A percentile compares a stretch with the other conserved stretches of the same genome.
Evolutionary conservation across 2,797 vertebrate species (phyloP).

Genomic region (Phataginus tetradactyla): DNA sequence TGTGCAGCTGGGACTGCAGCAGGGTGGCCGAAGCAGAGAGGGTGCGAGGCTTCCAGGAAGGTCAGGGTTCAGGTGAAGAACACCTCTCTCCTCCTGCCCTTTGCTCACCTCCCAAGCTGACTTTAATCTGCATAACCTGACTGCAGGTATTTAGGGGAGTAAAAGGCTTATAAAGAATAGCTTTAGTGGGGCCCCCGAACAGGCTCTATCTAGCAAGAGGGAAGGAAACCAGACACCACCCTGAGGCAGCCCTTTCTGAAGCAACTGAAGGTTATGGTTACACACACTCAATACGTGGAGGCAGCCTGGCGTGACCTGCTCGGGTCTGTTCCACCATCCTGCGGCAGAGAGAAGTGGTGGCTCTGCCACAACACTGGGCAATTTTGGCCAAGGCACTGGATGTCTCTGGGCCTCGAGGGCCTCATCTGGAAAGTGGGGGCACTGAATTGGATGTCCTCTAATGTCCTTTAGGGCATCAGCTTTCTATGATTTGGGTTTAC

Average conservation of each 20-base stretch:
- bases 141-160: not conserved
- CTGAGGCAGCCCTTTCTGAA: not conserved
- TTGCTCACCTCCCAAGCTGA: not conserved
- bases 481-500: not conserved
- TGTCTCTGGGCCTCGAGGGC: not conserved
- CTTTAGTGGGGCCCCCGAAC: too few relatives aligned
- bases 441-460: not conserved
- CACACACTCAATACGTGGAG: not conserved
- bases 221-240: not conserved
- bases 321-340: not conserved
- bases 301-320: not conserved
- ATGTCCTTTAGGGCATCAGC: too few relatives aligned
- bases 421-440: not conserved
- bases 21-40: fast-evolving
- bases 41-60: not conserved
- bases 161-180: not conserved
- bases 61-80: not conserved
- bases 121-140: not conserved
- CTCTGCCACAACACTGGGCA: not conserved
- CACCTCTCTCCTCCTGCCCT: not conserved
- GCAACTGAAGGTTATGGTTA: not conserved
- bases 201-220: not conserved
- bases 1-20: fast-evolving
- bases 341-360: fast-evolving
- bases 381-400: not conserved